Evolutionary conservation across 2,888 invertebrate genomes (phyloP).

Genomic region (Tanaodytes sp.): DNA sequence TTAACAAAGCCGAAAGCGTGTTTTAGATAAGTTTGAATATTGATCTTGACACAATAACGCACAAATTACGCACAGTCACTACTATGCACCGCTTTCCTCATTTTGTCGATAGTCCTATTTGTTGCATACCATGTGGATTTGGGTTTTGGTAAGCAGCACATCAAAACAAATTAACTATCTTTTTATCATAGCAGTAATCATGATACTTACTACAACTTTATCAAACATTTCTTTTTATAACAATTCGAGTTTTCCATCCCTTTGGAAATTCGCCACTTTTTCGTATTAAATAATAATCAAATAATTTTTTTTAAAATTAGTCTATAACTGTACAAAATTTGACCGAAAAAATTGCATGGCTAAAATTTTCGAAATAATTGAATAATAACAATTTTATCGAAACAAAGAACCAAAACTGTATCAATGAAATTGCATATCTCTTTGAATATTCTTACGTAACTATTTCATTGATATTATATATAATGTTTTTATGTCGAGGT

Average conservation of each 20-base stretch:
- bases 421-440: too few relatives aligned
- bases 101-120: slow-evolving; percentile 74
- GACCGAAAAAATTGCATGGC: neutral
- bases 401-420: too few relatives aligned
- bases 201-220: slow-evolving; percentile 23
- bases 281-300: too few relatives aligned
- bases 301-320: too few relatives aligned
- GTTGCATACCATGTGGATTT: slow-evolving; percentile 74
- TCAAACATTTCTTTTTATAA: slow-evolving; percentile 21
- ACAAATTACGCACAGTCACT: slow-evolving; percentile 68
- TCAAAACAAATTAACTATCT: slow-evolving; percentile 62
- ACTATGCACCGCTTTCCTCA: slow-evolving; percentile 73
- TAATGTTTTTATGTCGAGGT: slow-evolving; percentile 4
- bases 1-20: slow-evolving; percentile 33
- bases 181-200: slow-evolving; percentile 44
- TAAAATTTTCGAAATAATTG: neutral
- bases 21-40: slow-evolving; percentile 57
- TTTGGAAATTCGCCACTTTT: too few relatives aligned
- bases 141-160: slow-evolving; percentile 73
- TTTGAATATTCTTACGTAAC: too few relatives aligned
- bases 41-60: slow-evolving; percentile 60
- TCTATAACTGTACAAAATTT: neutral
- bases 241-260: too few relatives aligned
- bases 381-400: too few relatives aligned
- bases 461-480: too few relatives aligned